A percentile compares a stretch with the other conserved stretches of the same genome.
Conservation (phyloP, 2,113 vertebrate genomes). For the Ciconia boyciana region DNA sequence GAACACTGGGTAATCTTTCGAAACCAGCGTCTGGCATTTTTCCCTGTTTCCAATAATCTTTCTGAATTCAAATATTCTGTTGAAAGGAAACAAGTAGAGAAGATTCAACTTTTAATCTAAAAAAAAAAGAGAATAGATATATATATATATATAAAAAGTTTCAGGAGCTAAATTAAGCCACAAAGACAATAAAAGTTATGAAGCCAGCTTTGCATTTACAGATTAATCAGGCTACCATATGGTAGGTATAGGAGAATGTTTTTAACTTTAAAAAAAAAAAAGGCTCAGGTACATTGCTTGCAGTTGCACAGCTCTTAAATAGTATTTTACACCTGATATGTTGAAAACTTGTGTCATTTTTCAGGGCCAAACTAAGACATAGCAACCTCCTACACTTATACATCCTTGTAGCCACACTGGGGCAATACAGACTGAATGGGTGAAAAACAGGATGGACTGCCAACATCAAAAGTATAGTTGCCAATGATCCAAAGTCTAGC, state of each 20-base stretch:
- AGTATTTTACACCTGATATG: not conserved
- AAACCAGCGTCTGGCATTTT: constrained; percentile 88
- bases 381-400: not conserved
- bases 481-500: not conserved
- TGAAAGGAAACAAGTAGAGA: constrained; percentile 53
- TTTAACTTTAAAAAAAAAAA: not conserved
- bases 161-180: not conserved
- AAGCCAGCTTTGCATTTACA: not conserved
- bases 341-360: not conserved
- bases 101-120: constrained; percentile 41
- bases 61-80: constrained; percentile 95
- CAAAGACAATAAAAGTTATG: not conserved
- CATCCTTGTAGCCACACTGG: not conserved
- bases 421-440: not conserved
- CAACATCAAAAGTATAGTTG: not conserved
- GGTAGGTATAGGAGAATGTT: not conserved
- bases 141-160: not conserved
- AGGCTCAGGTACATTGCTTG: not conserved
- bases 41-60: constrained; percentile 94
- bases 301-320: not conserved
- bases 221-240: not conserved
- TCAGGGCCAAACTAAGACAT: not conserved
- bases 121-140: not conserved
- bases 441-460: not conserved
- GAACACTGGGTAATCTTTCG: constrained; percentile 90